Conservation (phyloP, 2,113 vertebrate species). For the Chamaea fasciata region DNA sequence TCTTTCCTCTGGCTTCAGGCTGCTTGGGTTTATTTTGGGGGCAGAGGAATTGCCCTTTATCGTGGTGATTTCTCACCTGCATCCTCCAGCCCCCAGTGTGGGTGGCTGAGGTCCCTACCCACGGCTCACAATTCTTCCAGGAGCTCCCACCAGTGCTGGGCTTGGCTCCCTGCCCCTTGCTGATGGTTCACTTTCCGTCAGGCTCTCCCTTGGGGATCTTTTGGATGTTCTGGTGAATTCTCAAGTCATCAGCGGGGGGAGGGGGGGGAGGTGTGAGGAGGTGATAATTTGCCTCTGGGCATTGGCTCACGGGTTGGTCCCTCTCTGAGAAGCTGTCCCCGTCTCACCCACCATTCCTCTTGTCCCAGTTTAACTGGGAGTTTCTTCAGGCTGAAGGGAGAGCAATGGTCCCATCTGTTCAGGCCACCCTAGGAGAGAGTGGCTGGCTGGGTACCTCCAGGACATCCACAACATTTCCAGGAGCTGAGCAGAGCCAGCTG, state of each 20-base stretch:
- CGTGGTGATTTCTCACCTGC: neutral
- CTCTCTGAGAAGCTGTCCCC: neutral
- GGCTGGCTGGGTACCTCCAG: neutral
- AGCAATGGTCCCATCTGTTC: neutral
- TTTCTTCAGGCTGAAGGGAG: neutral
- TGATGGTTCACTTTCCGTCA: neutral
- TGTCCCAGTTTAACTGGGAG: neutral
- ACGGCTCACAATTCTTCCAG: neutral
- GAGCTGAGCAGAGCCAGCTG: neutral
- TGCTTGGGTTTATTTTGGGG: neutral
- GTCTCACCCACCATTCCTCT: neutral
- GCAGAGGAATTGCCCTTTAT: neutral
- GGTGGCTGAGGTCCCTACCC: neutral
- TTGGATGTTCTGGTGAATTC: neutral
- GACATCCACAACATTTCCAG: neutral
- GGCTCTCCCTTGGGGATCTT: neutral
- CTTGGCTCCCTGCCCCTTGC: neutral
- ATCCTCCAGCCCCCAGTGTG: neutral
- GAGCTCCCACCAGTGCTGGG: neutral
- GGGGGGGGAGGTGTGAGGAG: neutral
- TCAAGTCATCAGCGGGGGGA: neutral
- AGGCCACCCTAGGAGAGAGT: neutral
- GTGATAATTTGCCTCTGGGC: neutral
- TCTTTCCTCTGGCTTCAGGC: neutral
- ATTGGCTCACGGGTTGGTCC: neutral